phyloP scores from a whole-genome alignment of 2,888 invertebrate species.

The Lasioglossum leucozonium region DNA sequence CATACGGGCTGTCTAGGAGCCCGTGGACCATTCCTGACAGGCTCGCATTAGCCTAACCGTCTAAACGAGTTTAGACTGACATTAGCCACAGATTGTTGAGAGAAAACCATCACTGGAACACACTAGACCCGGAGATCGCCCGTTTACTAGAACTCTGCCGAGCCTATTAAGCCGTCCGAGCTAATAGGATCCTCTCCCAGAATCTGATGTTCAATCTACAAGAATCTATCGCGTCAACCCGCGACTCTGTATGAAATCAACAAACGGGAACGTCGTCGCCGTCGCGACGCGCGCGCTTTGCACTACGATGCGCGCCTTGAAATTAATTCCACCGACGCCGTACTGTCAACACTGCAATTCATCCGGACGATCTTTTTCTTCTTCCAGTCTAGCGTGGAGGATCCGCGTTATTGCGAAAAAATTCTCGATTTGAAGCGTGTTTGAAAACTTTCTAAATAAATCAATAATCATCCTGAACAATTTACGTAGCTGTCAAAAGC shows the following conservation, averaged over 20 bases:
- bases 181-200: slow-evolving; percentile 6
- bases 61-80: slow-evolving; percentile 24
- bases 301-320: background rate
- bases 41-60: background rate
- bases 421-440: too few relatives aligned
- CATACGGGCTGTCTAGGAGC: slow-evolving; percentile 15
- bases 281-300: background rate
- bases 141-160: background rate
- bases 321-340: background rate
- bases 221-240: background rate
- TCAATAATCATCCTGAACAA: background rate
- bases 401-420: too few relatives aligned
- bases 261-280: background rate
- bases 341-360: background rate
- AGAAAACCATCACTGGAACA: slow-evolving; percentile 6
- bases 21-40: slow-evolving; percentile 19
- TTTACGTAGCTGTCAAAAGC: too few relatives aligned
- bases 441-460: background rate
- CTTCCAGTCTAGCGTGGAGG: too few relatives aligned
- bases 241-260: background rate
- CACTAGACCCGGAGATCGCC: slow-evolving; percentile 23
- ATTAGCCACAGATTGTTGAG: slow-evolving; percentile 17
- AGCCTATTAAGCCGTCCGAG: slow-evolving; percentile 12
- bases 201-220: slow-evolving; percentile 10
- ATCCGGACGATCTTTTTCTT: background rate